Evolutionary conservation across 2,113 vertebrate species (phyloP).

Genomic region (Microcebus griseorufus): DNA sequence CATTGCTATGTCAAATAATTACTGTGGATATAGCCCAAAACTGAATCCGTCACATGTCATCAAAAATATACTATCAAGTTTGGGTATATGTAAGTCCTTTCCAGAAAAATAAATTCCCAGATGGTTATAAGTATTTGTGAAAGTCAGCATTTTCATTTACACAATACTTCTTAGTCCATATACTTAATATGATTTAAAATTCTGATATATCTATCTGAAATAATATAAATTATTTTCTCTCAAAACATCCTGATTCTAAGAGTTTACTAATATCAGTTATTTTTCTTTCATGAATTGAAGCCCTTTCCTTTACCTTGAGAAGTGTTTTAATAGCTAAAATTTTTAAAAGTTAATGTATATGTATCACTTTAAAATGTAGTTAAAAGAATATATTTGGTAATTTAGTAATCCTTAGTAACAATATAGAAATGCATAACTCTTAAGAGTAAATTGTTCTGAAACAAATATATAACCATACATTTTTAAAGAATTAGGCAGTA

Average conservation of each 20-base stretch:
- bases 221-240: neutral
- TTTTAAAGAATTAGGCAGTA: neutral
- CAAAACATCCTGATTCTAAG: neutral
- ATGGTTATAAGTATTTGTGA: neutral
- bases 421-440: neutral
- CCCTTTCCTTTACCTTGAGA: neutral
- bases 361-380: neutral
- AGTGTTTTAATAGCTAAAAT: neutral
- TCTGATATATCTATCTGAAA: neutral
- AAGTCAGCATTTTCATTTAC: neutral
- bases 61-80: neutral
- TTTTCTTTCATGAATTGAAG: neutral
- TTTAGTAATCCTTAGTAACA: neutral
- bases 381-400: neutral
- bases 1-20: neutral
- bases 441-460: neutral
- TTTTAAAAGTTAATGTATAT: neutral
- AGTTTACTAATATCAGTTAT: neutral
- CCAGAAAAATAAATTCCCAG: neutral
- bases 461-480: neutral
- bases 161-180: neutral
- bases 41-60: neutral
- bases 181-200: neutral
- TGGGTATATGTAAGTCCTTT: neutral
- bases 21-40: neutral